Conservation (phyloP, 2,797 vertebrate genomes). For the Melanotaenia nigrans region DNA sequence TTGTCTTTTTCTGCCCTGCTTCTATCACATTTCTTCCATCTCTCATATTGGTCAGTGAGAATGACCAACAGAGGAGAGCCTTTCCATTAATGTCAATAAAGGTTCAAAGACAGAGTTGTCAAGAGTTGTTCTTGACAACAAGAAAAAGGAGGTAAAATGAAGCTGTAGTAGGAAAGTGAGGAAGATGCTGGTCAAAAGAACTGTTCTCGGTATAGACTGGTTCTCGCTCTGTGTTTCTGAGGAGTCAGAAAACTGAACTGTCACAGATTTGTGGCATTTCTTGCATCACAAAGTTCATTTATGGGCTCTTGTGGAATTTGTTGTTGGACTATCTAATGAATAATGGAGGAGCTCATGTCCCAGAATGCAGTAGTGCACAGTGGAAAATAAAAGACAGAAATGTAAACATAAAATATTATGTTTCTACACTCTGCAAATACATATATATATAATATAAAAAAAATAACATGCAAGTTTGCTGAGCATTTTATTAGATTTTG, state of each 20-base stretch:
- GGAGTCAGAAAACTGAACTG: background rate
- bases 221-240: background rate
- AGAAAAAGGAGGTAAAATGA: slow-evolving; percentile 35
- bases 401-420: no score
- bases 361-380: background rate
- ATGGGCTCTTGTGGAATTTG: background rate
- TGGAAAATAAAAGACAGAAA: background rate
- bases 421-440: no score
- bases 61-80: slow-evolving; percentile 65
- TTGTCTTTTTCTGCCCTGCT: slow-evolving; percentile 50
- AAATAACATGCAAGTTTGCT: no score
- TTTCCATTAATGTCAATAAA: slow-evolving; percentile 76
- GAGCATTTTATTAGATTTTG: background rate
- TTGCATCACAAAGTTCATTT: background rate
- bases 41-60: slow-evolving; percentile 28
- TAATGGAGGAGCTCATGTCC: background rate
- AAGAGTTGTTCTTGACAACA: slow-evolving; percentile 49
- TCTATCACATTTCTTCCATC: slow-evolving; percentile 38
- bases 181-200: slow-evolving; percentile 66
- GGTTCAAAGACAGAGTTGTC: slow-evolving; percentile 39
- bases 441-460: no score
- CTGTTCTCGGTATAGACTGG: background rate
- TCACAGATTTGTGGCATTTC: background rate
- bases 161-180: slow-evolving; percentile 66
- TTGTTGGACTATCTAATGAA: background rate